Evolutionary conservation across 2,888 invertebrate genomes (phyloP).

Genomic region (Teinopalpus imperialis): DNA sequence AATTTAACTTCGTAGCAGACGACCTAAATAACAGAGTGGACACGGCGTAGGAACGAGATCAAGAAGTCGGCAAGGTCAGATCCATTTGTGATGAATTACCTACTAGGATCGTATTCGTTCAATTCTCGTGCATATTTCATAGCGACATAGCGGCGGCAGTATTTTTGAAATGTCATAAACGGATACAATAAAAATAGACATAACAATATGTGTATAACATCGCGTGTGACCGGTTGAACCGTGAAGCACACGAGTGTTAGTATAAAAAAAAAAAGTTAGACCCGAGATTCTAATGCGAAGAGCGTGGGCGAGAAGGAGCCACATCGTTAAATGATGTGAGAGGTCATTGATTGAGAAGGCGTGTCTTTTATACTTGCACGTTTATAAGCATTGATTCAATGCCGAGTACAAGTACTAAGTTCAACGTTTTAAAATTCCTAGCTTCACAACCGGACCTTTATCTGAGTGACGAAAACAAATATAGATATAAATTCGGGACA

Average conservation of each 20-base stretch:
- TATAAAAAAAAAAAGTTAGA: slow-evolving; percentile 58
- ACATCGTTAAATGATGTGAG: slow-evolving; percentile 62
- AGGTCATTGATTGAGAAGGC: slow-evolving; percentile 72
- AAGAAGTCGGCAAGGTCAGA: slow-evolving; percentile 76
- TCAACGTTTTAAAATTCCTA: slow-evolving; percentile 38
- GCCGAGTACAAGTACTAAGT: slow-evolving; percentile 40
- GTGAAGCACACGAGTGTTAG: slow-evolving; percentile 50
- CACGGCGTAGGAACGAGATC: slow-evolving; percentile 70
- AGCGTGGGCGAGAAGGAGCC: slow-evolving; percentile 68
- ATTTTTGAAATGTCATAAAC: slow-evolving; percentile 27
- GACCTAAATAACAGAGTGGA: slow-evolving; percentile 68
- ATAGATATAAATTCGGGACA: slow-evolving; percentile 38
- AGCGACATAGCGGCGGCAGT: slow-evolving; percentile 10
- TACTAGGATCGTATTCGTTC: slow-evolving; percentile 41
- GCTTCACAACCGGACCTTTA: slow-evolving; percentile 31
- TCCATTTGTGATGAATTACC: slow-evolving; percentile 72
- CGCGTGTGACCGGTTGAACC: slow-evolving; percentile 43
- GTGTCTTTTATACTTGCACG: slow-evolving; percentile 35
- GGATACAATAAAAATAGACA: slow-evolving; percentile 35
- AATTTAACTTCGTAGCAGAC: slow-evolving; percentile 38
- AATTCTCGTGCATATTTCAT: slow-evolving; percentile 24
- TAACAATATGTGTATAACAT: slow-evolving; percentile 37
- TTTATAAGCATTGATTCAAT: slow-evolving; percentile 42
- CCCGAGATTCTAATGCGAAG: slow-evolving; percentile 47
- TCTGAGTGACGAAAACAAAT: slow-evolving; percentile 38